Evolutionary conservation across 2,113 vertebrate genomes (phyloP).

Genomic region (Sphaerodactylus townsendi): DNA sequence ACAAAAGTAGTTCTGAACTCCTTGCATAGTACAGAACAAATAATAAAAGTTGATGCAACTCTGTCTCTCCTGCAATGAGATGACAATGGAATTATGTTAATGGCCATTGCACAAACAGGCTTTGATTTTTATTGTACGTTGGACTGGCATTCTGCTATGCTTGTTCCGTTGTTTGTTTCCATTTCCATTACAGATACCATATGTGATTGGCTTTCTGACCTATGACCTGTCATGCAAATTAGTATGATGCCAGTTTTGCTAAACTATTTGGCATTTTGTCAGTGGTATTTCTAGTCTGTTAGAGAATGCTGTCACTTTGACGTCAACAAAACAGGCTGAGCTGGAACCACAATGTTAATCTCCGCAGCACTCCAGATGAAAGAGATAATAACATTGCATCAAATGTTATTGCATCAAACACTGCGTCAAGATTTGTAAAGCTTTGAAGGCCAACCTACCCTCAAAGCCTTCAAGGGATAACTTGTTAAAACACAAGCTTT

Average conservation of each 20-base stretch:
- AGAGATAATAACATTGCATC: not conserved
- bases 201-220: no score
- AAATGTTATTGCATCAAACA: slow-evolving; percentile 3
- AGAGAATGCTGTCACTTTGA: not conserved
- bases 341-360: not conserved
- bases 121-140: no score
- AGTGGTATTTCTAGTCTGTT: not conserved
- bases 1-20: not conserved
- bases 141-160: no score
- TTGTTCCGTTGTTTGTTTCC: not conserved
- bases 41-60: not conserved
- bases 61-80: not conserved
- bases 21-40: not conserved
- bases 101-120: no score
- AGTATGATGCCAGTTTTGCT: not conserved
- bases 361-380: not conserved
- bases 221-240: no score
- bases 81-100: not conserved
- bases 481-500: not conserved
- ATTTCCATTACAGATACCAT: not conserved
- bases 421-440: not conserved
- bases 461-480: not conserved
- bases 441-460: slow-evolving; percentile 8
- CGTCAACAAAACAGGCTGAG: not conserved
- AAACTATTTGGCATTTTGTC: not conserved